Evolutionary conservation across 1,140 invertebrate genomes (phyloP).

Genomic region (Plectus sambesii): DNA sequence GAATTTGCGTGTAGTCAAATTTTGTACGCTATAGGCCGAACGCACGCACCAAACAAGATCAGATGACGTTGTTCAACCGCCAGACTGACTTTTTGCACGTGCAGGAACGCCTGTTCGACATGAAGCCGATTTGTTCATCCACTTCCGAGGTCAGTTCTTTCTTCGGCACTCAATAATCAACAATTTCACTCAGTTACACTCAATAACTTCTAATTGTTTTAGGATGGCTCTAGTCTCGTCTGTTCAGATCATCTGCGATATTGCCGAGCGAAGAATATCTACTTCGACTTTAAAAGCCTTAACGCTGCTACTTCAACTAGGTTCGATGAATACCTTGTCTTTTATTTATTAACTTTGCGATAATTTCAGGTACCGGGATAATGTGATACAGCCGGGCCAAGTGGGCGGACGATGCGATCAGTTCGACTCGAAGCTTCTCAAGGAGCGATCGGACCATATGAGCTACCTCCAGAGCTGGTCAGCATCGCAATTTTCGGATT

Average conservation of each 20-base stretch:
- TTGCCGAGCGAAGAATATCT: conserved; percentile 76
- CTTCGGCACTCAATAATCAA: no score
- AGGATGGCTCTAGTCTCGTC: conserved; percentile 72
- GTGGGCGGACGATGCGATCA: conserved; percentile 63
- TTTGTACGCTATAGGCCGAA: conserved; percentile 21
- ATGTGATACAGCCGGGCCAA: conserved; percentile 71
- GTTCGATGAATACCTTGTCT: conserved; percentile 25
- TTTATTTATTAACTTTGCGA: conserved; percentile 11
- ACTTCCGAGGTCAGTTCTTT: conserved; percentile 53
- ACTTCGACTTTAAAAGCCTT: conserved; percentile 78
- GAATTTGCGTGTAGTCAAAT: no score
- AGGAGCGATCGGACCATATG: conserved; percentile 67
- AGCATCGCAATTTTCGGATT: conserved; percentile 22
- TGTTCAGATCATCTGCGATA: conserved; percentile 78
- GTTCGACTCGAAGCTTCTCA: conserved; percentile 53
- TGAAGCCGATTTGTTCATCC: conserved; percentile 68
- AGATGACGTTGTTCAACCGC: conserved; percentile 70
- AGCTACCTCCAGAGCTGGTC: conserved; percentile 88
- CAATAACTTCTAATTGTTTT: conserved; percentile 29
- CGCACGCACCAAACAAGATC: conserved; percentile 67
- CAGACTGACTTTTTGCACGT: conserved; percentile 92
- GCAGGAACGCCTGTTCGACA: conserved; percentile 62
- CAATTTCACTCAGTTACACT: conserved; percentile 7
- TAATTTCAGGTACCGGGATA: conserved; percentile 73
- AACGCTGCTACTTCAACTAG: conserved; percentile 47